These are phyloP conservation scores for Eretmodus cyanostictus DNA, from an alignment of 2,113 vertebrate genomes.

Conservation along the genomic window DNA sequence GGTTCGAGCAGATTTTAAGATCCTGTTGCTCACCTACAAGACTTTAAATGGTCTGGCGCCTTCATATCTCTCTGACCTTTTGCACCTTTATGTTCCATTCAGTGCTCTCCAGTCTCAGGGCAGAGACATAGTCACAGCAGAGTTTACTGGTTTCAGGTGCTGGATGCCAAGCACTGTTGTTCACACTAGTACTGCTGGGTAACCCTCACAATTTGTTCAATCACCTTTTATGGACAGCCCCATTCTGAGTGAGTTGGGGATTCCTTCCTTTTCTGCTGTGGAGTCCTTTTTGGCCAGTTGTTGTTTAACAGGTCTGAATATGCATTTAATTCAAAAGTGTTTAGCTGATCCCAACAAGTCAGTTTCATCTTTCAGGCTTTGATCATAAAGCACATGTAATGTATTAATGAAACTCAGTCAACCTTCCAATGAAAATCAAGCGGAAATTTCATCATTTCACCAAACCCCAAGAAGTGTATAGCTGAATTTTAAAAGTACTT, in stretches of 20 bases:
- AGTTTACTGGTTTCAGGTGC: not conserved
- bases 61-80: not conserved
- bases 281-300: not conserved
- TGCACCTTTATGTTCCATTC: not conserved
- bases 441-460: rapidly evolving
- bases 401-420: not conserved
- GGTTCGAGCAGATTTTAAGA: not conserved
- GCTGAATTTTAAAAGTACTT: not conserved
- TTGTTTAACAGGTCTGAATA: not conserved
- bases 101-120: not conserved
- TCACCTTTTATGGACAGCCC: not conserved
- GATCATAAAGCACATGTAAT: not conserved
- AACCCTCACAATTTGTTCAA: not conserved
- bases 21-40: not conserved
- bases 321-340: not conserved
- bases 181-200: not conserved
- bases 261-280: not conserved
- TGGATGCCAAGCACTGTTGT: not conserved
- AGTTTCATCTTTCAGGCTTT: not conserved
- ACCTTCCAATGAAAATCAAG: too few relatives aligned
- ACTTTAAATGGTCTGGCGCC: not conserved
- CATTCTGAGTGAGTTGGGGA: not conserved
- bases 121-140: not conserved
- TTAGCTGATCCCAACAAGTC: not conserved
- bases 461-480: not conserved